phyloP scores from a whole-genome alignment of 2,888 invertebrate species.

The Mesorhabditis sp. region DNA sequence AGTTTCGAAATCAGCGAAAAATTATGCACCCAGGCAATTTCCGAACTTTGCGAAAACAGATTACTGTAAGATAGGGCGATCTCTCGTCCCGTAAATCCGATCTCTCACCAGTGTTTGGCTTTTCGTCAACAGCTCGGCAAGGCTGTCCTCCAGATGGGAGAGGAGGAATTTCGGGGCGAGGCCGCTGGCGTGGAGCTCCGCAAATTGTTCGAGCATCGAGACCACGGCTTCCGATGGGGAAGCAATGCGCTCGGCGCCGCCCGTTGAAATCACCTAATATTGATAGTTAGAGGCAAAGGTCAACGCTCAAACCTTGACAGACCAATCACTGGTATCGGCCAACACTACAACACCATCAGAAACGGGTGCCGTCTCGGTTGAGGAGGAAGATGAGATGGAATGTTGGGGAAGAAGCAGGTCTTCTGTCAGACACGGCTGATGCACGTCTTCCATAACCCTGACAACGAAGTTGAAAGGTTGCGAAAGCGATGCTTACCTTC shows the following conservation, averaged over 20 bases:
- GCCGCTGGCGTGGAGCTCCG: constrained; percentile 29
- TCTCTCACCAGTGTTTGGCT: constrained; percentile 34
- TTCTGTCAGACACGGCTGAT: background rate
- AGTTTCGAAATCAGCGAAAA: background rate
- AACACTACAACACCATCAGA: constrained; percentile 34
- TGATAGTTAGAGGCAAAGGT: background rate
- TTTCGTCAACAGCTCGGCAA: constrained; percentile 44
- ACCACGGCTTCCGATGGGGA: constrained; percentile 47
- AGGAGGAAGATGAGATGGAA: constrained; percentile 8
- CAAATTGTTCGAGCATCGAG: constrained; percentile 49
- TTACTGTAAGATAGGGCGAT: background rate
- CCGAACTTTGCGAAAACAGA: background rate
- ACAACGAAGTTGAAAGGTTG: background rate
- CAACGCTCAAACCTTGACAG: constrained; percentile 21
- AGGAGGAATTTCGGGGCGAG: constrained; percentile 37
- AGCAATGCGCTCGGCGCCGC: constrained; percentile 31
- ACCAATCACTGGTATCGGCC: constrained; percentile 27
- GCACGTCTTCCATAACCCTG: constrained; percentile 1
- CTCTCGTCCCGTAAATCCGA: background rate
- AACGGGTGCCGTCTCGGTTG: constrained; percentile 10
- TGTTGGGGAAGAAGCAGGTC: background rate
- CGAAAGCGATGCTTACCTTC: background rate
- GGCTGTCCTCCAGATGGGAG: constrained; percentile 54
- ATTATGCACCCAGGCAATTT: background rate
- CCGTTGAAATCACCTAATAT: constrained; percentile 26